Evolutionary conservation across 2,888 invertebrate species (phyloP), one percentile per base, ranked within the genome.

Genomic region (Saturnia japonica): DNA sequence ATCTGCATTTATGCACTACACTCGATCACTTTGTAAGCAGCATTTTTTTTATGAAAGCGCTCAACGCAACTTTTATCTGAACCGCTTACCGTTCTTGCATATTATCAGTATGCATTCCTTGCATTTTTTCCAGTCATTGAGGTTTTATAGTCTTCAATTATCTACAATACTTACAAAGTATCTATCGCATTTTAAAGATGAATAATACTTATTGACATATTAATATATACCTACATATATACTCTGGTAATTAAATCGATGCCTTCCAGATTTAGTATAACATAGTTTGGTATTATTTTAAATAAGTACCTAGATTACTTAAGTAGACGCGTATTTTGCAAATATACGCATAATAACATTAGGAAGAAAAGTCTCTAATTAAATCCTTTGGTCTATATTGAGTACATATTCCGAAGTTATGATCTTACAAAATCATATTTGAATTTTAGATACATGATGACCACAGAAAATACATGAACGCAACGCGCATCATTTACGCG

Each of bases 401-500:
- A 60, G 22, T 57, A 57, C 4, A 57, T 25, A 57, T 57, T 51
- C 45, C 28, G n/a, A 45, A 34, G 28, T 60, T 25, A 40, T 22
- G 19, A 8, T 69, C 22, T 19, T 19, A 28, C 25, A 8, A 28
- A 25, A 25, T 51, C 40, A 69, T 47, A 14, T 62, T 22, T 40
- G 73, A 75, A 75, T 72, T 73, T 45, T 69, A 72, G 75, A 74
- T 73, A 75, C 73, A 74, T 72, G 76, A 74, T 72, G 76, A 74
- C 74, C 78, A 73, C 67, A 76, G 73, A 73, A 75, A 74, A 78
- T 54, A 75, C 75, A 77, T 77, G 74, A 78, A 74, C 75, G 77
- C 78, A 81, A 78, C 79, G 81, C 78, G 74, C 74, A 80, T 79
- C 74, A 80, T 79, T 78, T 81, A 84, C 80, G 84, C 83, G 81